A percentile compares a stretch with the other conserved stretches of the same genome.
These are phyloP conservation scores for Picathartes gymnocephalus DNA, from an alignment of 2,113 vertebrate genomes.

Conservation along the genomic window DNA sequence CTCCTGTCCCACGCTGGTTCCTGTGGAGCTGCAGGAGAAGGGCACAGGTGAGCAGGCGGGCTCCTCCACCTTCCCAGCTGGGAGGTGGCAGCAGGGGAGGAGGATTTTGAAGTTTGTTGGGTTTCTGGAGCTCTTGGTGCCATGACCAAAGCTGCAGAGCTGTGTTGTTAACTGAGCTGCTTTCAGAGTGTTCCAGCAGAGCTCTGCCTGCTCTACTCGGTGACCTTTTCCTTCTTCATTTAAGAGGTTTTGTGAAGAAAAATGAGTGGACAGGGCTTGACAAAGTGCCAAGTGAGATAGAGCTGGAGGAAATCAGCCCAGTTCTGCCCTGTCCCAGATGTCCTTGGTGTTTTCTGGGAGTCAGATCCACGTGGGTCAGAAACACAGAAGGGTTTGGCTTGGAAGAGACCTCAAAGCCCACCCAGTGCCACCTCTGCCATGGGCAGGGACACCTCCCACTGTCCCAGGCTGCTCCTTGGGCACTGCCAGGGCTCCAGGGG, in stretches of 20 bases:
- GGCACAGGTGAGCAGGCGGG: neutral
- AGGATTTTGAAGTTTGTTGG: neutral
- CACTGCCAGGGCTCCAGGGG: neutral
- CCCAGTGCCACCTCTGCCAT: fast-evolving
- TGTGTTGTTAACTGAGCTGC: neutral
- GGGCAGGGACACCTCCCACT: neutral
- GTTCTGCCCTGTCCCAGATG: neutral
- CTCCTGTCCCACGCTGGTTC: fast-evolving
- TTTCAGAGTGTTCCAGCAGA: neutral
- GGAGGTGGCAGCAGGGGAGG: neutral
- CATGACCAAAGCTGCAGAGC: neutral
- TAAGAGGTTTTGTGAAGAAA: neutral
- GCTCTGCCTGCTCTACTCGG: fast-evolving
- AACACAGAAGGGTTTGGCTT: neutral
- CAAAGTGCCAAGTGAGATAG: neutral
- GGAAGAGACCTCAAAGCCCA: too few species aligned
- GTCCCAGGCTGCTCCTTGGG: neutral
- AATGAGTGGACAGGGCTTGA: neutral
- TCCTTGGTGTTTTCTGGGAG: neutral
- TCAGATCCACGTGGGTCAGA: fast-evolving
- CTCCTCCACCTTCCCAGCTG: neutral
- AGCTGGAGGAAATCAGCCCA: neutral
- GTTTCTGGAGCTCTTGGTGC: neutral
- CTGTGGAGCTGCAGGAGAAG: neutral
- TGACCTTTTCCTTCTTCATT: neutral